These are phyloP conservation scores for Lynx canadensis DNA, from an alignment of 2,113 vertebrate genomes.

Conservation along the genomic window DNA sequence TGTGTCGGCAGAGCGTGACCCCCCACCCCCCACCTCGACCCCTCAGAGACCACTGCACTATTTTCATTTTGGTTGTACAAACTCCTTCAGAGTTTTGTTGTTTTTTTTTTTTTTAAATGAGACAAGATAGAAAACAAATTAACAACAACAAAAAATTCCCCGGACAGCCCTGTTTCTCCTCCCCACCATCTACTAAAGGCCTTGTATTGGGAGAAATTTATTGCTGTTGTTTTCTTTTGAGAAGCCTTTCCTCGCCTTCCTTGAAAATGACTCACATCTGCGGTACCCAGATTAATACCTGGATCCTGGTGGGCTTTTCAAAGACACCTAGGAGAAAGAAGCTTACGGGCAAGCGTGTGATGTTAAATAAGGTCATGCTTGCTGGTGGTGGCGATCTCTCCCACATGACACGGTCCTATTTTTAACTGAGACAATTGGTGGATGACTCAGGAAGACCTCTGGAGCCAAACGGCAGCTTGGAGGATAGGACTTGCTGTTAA, in stretches of 20 bases:
- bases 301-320: conserved; percentile 23
- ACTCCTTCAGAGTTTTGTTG: background rate
- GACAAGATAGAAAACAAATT: background rate
- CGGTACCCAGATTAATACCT: background rate
- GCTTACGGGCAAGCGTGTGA: background rate
- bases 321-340: conserved; percentile 38
- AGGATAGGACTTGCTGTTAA: conserved; percentile 54
- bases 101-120: background rate
- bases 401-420: conserved; percentile 69
- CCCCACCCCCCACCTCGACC: background rate
- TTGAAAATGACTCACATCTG: background rate
- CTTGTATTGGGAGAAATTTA: background rate
- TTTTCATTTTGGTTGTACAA: background rate
- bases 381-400: conserved; percentile 18
- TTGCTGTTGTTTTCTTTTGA: background rate
- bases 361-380: conserved; percentile 73
- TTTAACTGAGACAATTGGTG: conserved; percentile 78
- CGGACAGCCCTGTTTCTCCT: background rate
- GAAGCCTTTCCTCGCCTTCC: background rate
- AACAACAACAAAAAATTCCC: background rate
- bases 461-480: conserved; percentile 59
- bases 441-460: conserved; percentile 74
- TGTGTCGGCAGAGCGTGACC: too few species aligned
- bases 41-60: background rate
- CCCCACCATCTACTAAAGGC: background rate